phyloP scores from a whole-genome alignment of 2,113 vertebrate genomes.

The Colaptes auratus region DNA sequence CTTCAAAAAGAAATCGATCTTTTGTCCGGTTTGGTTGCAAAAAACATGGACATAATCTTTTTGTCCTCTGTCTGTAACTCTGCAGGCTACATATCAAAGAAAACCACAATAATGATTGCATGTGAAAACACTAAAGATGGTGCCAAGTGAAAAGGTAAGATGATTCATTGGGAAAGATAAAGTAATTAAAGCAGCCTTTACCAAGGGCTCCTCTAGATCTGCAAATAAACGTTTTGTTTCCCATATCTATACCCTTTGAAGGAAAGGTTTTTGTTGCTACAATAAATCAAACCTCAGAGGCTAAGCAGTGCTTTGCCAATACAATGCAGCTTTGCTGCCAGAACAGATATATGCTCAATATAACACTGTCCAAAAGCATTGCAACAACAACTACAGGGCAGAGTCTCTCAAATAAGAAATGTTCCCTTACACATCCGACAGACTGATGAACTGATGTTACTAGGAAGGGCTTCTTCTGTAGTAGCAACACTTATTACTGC shows the following conservation, averaged over 20 bases:
- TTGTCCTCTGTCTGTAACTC: background rate
- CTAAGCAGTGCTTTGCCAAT: background rate
- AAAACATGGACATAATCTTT: background rate
- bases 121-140: background rate
- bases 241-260: background rate
- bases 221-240: background rate
- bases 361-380: background rate
- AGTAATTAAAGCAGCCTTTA: background rate
- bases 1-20: background rate
- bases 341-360: background rate
- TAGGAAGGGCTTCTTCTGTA: background rate
- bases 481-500: background rate
- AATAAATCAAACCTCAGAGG: background rate
- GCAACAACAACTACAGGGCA: background rate
- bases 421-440: background rate
- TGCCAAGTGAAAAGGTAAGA: background rate
- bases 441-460: background rate
- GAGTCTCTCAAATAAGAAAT: background rate
- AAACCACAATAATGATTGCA: rapidly evolving
- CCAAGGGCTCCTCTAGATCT: background rate
- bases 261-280: background rate
- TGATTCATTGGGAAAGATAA: background rate
- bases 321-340: background rate
- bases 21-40: background rate
- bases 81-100: background rate